These are phyloP conservation scores for Epistrophella euchroma DNA, from an alignment of 2,888 invertebrate genomes.

Conservation along the genomic window DNA sequence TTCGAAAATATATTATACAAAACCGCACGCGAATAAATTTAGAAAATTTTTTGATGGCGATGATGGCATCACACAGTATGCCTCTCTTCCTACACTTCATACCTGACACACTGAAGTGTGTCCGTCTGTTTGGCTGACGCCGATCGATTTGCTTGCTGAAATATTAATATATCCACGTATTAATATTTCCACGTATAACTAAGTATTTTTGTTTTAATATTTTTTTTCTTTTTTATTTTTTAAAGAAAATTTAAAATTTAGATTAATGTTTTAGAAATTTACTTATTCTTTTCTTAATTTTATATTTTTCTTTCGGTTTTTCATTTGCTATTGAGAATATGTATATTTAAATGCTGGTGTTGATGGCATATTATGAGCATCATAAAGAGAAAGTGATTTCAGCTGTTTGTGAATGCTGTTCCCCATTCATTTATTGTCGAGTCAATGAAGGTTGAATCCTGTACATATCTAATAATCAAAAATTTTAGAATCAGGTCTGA, in stretches of 20 bases:
- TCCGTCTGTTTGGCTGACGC: constrained; percentile 15
- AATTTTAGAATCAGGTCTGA: background rate
- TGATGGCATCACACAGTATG: constrained; percentile 16
- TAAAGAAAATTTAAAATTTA: background rate
- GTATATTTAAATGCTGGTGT: background rate
- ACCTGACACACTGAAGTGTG: constrained; percentile 31
- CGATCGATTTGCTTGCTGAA: constrained; percentile 7
- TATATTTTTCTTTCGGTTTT: background rate
- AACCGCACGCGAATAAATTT: constrained; percentile 25
- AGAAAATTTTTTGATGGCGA: constrained; percentile 9
- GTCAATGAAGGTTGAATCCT: background rate
- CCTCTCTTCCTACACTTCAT: background rate
- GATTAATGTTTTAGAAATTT: background rate
- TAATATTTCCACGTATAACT: background rate
- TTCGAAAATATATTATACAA: background rate
- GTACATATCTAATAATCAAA: background rate
- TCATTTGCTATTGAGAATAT: background rate
- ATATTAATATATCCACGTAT: background rate
- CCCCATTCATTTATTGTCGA: background rate
- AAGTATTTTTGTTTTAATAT: too few species aligned
- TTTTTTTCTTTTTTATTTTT: background rate
- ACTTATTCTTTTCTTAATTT: background rate
- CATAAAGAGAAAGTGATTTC: background rate
- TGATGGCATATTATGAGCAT: background rate
- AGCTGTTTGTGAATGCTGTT: background rate